Conservation (phyloP, 2,888 invertebrate genomes). For the Tenodera sinensis region DNA sequence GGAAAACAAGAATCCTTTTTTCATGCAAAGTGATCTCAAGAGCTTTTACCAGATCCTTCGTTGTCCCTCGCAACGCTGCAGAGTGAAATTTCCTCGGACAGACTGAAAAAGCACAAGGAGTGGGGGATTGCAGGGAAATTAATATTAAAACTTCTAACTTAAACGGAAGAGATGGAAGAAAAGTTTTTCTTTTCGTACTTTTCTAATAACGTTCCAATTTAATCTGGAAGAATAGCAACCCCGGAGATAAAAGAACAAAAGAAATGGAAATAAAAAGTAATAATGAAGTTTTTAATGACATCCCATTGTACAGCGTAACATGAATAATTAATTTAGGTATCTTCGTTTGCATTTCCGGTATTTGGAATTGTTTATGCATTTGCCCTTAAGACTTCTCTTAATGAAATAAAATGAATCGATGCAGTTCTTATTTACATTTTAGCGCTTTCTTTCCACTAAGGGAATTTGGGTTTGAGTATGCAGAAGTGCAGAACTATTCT, state of each 20-base stretch:
- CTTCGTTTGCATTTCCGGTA: not conserved
- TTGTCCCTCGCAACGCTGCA: not conserved
- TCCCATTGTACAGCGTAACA: not conserved
- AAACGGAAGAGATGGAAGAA: not conserved
- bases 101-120: not conserved
- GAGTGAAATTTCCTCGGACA: not conserved
- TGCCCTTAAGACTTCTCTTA: not conserved
- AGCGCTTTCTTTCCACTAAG: not conserved
- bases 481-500: no score
- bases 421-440: not conserved
- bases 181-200: not conserved
- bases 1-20: not conserved
- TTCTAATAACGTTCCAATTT: not conserved
- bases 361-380: not conserved
- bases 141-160: not conserved
- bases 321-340: not conserved
- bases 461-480: not conserved
- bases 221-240: conserved; percentile 11
- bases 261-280: conserved; percentile 3
- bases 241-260: conserved; percentile 2
- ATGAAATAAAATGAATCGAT: not conserved
- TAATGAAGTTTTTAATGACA: conserved; percentile 12
- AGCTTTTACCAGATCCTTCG: not conserved
- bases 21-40: not conserved
- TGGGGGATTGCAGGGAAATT: not conserved